Base-by-base conservation (phyloP, 1,140 invertebrate genomes). In the Palaemon carinicauda region DNA sequence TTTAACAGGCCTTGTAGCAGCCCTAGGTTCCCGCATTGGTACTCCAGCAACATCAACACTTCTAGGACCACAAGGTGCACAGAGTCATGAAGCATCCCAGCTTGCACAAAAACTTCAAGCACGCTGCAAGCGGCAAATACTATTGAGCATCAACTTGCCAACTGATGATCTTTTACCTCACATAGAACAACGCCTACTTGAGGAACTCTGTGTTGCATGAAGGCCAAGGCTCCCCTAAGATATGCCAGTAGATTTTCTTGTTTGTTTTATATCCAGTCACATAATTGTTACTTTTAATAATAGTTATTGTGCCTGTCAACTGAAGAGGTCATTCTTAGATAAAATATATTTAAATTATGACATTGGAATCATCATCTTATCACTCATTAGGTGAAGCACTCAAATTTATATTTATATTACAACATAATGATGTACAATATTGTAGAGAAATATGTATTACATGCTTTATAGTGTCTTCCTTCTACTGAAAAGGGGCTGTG, bases 151-250 rank as follows among this genome's bases (percentile, higher is more conserved):
- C 41, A 88, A 88, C 27, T 65, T 88, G 50, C 82, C 82, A 24
- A 81, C 75, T 77, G 82, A 88, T 17, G 78, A 83, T 24, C 50
- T 88, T n/a, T 56, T 84, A 53, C 77, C 78, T 19, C 75, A 80
- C 21, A 78, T 84, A 52, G 87, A 88, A 54, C 75, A 88, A 71
- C 75, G 81, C 17, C 65, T 88, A 33, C 33, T 86, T 19, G 84
- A 86, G 77, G 84, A 86, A 65, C 84, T 86, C 84, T 86, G 84
- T 86, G 84, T 86, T 41, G 84, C 52, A 74, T 86, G 41, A 86
- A 86, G 84, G 84, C 77, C 84, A 54, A 29, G 65, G 77, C 77
- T 85, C 56, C 41, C 1, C 41, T 9, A 41, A 9, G 41, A 41
- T 41, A 41, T 41, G 41, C 41, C 41, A 41, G 41, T 41, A 41